Evolutionary conservation across 2,888 invertebrate genomes (phyloP).

Genomic region (Diadromus collaris): DNA sequence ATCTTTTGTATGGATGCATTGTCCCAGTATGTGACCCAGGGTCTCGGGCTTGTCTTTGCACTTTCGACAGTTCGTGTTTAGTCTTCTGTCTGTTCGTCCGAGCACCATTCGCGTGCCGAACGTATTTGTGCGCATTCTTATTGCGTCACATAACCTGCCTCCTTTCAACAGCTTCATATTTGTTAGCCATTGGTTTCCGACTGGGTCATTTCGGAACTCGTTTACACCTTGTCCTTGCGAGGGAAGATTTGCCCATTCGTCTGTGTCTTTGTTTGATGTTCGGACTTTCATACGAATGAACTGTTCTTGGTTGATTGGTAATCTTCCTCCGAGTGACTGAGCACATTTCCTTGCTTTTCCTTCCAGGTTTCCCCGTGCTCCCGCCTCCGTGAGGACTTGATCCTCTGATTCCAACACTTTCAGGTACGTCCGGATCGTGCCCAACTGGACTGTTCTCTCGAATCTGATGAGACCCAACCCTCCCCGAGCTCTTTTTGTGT

Average conservation of each 20-base stretch:
- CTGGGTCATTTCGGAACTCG: conserved; percentile 10
- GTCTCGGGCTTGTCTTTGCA: conserved; percentile 71
- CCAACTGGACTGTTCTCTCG: conserved; percentile 3
- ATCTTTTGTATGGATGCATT: conserved; percentile 51
- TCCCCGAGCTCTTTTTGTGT: background rate
- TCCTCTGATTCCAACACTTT: background rate
- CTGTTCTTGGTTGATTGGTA: background rate
- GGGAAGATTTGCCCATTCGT: background rate
- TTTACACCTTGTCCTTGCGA: conserved; percentile 33
- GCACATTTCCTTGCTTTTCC: background rate
- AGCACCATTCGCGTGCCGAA: conserved; percentile 42
- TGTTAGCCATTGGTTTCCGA: conserved; percentile 28
- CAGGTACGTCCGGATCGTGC: background rate
- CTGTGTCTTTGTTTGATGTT: background rate
- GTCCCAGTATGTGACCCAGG: conserved; percentile 71
- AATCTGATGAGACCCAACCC: conserved; percentile 20
- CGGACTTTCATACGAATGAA: background rate
- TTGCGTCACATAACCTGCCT: conserved; percentile 31
- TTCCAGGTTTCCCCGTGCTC: background rate
- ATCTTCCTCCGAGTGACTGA: background rate
- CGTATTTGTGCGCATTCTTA: conserved; percentile 57
- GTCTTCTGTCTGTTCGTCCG: background rate
- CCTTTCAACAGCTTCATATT: background rate
- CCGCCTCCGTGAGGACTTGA: background rate
- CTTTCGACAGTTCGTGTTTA: conserved; percentile 62